Conservation (phyloP, 2,797 vertebrate species). For the Melanotaenia trifasciata region DNA sequence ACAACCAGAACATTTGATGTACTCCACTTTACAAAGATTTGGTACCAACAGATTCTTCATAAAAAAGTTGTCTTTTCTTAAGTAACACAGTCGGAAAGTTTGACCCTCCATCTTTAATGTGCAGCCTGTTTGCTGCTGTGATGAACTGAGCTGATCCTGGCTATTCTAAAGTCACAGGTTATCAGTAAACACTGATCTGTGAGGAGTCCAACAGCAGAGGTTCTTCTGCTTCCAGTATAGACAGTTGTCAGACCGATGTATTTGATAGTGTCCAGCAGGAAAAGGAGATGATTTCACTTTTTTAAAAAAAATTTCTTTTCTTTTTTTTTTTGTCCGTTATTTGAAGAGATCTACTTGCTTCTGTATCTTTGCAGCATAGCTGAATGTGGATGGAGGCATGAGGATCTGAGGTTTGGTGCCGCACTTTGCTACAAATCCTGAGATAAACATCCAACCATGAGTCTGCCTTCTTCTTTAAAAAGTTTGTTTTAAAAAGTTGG, state of each 20-base stretch:
- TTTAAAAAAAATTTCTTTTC: neutral
- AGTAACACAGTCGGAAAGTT: constrained; percentile 69
- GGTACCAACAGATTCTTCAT: constrained; percentile 56
- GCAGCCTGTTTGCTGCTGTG: constrained; percentile 39
- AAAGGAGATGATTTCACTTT: neutral
- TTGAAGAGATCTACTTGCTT: neutral
- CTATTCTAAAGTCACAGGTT: constrained; percentile 16
- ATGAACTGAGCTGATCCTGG: constrained; percentile 20
- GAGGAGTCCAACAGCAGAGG: too few relatives aligned
- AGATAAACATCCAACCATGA: constrained; percentile 46
- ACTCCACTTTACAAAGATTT: constrained; percentile 72
- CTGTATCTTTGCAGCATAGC: neutral
- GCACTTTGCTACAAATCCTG: constrained; percentile 68
- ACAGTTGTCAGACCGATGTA: neutral
- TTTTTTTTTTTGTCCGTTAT: neutral
- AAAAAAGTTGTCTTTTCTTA: constrained; percentile 68
- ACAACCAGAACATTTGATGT: constrained; percentile 65
- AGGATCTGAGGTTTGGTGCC: constrained; percentile 29
- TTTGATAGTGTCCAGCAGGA: neutral
- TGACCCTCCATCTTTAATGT: constrained; percentile 32
- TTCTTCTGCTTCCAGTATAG: neutral
- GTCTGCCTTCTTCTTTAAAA: constrained; percentile 15
- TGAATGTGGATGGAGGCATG: constrained; percentile 15
- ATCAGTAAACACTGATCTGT: neutral
- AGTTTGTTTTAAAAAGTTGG: constrained; percentile 46